Conservation (phyloP, 1,140 invertebrate genomes). For the Hydropsyche tenuis region DNA sequence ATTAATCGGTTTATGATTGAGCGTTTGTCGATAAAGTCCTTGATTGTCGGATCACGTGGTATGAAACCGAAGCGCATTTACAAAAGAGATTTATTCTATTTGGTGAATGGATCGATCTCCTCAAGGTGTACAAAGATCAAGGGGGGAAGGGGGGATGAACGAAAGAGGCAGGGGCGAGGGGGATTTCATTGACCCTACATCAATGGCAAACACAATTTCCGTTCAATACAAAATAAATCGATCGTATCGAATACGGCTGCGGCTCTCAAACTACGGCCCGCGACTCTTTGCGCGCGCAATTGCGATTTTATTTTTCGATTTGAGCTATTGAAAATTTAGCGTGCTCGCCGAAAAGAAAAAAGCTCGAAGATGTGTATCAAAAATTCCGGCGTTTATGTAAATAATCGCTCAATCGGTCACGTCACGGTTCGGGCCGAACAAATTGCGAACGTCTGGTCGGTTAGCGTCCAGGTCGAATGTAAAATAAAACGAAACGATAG, state of each 20-base stretch:
- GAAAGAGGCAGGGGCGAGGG: no score
- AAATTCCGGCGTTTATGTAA: slow-evolving; percentile 7
- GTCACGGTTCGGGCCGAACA: neutral
- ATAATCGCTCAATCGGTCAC: slow-evolving; percentile 4
- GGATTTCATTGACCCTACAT: slow-evolving; percentile 46
- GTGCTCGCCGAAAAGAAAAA: no score
- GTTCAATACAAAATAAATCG: slow-evolving; percentile 49
- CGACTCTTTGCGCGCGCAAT: no score
- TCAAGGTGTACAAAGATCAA: slow-evolving; percentile 1
- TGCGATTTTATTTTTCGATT: neutral
- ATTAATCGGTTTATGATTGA: no score
- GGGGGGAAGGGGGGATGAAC: no score
- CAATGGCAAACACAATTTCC: slow-evolving; percentile 47
- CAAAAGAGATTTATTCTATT: slow-evolving; percentile 16
- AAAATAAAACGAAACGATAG: neutral
- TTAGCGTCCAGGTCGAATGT: neutral
- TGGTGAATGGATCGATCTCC: slow-evolving; percentile 29
- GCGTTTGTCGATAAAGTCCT: neutral
- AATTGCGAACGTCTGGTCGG: neutral
- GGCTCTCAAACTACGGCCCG: slow-evolving; percentile 3
- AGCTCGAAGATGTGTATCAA: neutral
- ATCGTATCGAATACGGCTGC: slow-evolving; percentile 44
- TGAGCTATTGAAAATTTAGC: neutral
- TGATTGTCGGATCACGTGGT: neutral
- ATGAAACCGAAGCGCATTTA: neutral